phyloP scores from a whole-genome alignment of 2,113 vertebrate genomes.

The Platanista minor region DNA sequence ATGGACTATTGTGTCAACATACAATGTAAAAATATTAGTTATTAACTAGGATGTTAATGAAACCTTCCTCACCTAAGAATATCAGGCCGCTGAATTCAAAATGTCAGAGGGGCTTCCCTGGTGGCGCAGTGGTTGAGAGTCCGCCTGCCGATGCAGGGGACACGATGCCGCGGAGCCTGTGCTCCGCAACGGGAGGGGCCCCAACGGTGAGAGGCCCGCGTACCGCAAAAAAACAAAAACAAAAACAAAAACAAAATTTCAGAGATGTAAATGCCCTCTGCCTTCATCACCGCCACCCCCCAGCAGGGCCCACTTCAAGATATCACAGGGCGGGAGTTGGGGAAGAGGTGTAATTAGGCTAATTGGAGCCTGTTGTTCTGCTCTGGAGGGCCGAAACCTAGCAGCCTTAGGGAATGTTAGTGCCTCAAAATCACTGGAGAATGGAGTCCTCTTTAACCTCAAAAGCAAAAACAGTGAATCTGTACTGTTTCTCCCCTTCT shows the following conservation, averaged over 20 bases:
- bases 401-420: neutral
- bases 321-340: neutral
- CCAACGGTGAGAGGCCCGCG: too few relatives aligned
- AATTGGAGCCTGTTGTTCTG: neutral
- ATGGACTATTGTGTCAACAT: neutral
- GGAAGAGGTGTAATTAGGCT: conserved; percentile 21
- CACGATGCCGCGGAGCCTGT: too few relatives aligned
- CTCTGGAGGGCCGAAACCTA: neutral
- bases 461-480: conserved; percentile 7
- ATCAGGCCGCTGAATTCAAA: neutral
- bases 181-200: too few relatives aligned
- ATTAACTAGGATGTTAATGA: conserved; percentile 17
- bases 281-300: neutral
- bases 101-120: too few relatives aligned
- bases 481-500: neutral
- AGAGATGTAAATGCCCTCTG: neutral
- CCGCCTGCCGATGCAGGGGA: too few relatives aligned
- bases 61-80: conserved; percentile 5
- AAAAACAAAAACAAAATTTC: too few relatives aligned
- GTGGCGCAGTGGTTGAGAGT: too few relatives aligned
- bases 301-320: neutral
- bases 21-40: neutral
- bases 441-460: neutral
- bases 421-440: neutral
- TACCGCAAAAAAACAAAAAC: too few relatives aligned